Evolutionary conservation across 1,140 invertebrate genomes (phyloP), one percentile per base, ranked within the genome.

Genomic region (Orussus abietinus): DNA sequence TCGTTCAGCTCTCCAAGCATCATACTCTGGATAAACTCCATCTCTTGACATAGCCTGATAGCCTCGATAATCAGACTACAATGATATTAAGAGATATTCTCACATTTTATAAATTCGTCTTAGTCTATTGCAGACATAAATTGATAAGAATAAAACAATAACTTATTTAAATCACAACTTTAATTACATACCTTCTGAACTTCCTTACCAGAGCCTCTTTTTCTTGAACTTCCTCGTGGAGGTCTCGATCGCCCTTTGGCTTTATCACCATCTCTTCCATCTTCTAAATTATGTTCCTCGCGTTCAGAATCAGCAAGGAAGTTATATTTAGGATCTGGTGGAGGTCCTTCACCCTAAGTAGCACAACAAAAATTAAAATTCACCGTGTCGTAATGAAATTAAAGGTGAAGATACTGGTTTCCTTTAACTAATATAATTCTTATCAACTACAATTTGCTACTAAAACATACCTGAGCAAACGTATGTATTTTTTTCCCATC

Each of bases 311-410:
- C 75, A 9, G 71, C 69, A 26, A 77, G 53, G 31, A 75, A 77
- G 40, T 74, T 76, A 32, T 72, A 75, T 29, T 67, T 66, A 34
- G 75, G 74, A 59, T 77, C 74, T 36, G 73, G 74, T 34, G 74
- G 75, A 17, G 74, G 72, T 11, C 72, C 72, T 42, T 71, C 60
- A 12, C 64, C 66, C 62, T 70, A 22, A 45, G 49, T 35, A 40
- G 42, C 3, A 11, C 22, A 40, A 14, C 9, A 40, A 14, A 14
- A 21, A 11, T 38, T 40, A 31, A 30, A 3, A 32, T 51, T 42
- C 18, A 32, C 29, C 5, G n/a, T n/a, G 33, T 41, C 38, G 15
- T 33, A 25, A 50, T 25, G 36, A 38, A 31, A 44, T 12, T 21
- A 22, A 34, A 29, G 26, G 0, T 18, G 4, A 29, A 31, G 19